phyloP scores from a whole-genome alignment of 2,888 invertebrate genomes.

The Taphrorychus bicolor region DNA sequence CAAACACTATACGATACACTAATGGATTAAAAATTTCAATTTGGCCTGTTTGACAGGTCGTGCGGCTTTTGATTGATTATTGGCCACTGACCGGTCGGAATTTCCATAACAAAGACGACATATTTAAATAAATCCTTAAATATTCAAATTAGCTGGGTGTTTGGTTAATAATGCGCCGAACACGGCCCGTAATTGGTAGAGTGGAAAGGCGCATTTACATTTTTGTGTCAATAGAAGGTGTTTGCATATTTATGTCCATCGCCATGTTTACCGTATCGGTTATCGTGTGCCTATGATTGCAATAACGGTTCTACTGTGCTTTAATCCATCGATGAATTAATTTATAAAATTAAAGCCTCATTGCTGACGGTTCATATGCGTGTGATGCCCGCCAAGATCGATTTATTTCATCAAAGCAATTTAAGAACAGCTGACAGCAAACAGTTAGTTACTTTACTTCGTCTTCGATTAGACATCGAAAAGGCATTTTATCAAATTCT shows the following conservation, averaged over 20 bases:
- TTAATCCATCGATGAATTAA: neutral
- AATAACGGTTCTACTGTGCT: neutral
- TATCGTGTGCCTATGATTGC: neutral
- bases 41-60: conserved; percentile 15
- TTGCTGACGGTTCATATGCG: neutral
- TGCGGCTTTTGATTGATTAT: conserved; percentile 20
- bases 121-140: conserved; percentile 21
- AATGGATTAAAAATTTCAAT: conserved; percentile 16
- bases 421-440: neutral
- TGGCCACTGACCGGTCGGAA: conserved; percentile 12
- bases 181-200: conserved; percentile 12
- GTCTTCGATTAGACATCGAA: neutral
- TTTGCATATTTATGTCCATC: conserved; percentile 2
- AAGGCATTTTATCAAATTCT: neutral
- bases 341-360: neutral
- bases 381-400: neutral
- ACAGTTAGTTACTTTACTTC: too few species aligned
- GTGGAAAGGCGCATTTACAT: conserved; percentile 16
- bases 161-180: conserved; percentile 8
- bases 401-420: neutral
- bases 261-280: conserved; percentile 1
- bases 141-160: conserved; percentile 17
- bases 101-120: conserved; percentile 21
- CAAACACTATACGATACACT: conserved; percentile 7
- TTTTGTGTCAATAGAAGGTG: conserved; percentile 15